These are phyloP conservation scores for Phoxinus dragarum DNA, from an alignment of 2,797 vertebrate species.

Conservation along the genomic window DNA sequence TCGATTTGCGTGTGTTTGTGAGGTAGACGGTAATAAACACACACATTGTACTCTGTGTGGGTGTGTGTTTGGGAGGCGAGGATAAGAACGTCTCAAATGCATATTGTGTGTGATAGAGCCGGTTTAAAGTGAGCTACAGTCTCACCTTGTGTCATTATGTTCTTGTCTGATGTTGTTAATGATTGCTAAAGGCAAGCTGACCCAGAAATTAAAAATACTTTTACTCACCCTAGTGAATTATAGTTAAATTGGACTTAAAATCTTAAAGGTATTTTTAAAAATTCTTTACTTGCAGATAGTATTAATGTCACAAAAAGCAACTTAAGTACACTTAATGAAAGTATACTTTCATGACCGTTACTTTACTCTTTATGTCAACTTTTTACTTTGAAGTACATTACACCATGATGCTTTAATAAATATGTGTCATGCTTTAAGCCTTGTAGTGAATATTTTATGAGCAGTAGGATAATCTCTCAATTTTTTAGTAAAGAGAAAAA, in stretches of 20 bases:
- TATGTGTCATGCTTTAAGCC: background rate
- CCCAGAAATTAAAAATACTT: background rate
- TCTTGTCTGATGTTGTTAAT: slow-evolving; percentile 57
- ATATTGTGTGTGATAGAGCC: background rate
- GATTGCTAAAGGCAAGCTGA: background rate
- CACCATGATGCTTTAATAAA: background rate
- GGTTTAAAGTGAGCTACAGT: background rate
- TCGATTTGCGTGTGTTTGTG: slow-evolving; percentile 42
- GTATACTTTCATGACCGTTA: background rate
- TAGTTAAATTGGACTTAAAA: background rate
- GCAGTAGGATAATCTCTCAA: too few relatives aligned
- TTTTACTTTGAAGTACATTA: background rate
- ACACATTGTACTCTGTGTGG: slow-evolving; percentile 15
- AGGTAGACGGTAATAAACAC: slow-evolving; percentile 6
- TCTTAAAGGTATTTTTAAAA: background rate
- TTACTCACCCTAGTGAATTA: background rate
- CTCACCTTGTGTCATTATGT: background rate
- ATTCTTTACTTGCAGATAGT: background rate
- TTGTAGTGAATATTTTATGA: too few relatives aligned
- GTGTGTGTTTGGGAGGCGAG: slow-evolving; percentile 34
- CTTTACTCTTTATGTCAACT: too few relatives aligned
- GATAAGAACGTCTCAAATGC: slow-evolving; percentile 14
- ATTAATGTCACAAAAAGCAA: background rate
- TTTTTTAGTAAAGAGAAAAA: too few relatives aligned
- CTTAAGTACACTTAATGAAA: background rate